phyloP scores from a whole-genome alignment of 2,888 invertebrate species.

The Andrena haemorrhoa region DNA sequence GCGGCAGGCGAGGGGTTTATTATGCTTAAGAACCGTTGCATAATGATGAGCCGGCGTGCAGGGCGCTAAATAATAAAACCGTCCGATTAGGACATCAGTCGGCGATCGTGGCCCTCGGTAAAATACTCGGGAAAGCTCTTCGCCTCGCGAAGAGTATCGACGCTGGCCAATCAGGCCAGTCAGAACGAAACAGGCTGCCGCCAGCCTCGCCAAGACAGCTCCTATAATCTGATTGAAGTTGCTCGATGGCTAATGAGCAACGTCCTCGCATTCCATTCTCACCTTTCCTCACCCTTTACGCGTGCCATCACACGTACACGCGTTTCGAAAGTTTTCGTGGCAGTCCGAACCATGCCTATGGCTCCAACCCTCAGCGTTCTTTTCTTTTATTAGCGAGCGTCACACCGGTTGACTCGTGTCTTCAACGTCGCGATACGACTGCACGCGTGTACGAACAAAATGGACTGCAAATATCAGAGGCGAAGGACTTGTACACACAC shows the following conservation, averaged over 20 bases:
- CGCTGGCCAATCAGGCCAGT: slow-evolving; percentile 51
- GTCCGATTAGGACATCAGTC: slow-evolving; percentile 42
- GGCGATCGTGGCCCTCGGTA: slow-evolving; percentile 51
- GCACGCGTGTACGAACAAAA: slow-evolving; percentile 58
- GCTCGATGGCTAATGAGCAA: slow-evolving; percentile 78
- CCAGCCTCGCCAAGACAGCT: slow-evolving; percentile 65
- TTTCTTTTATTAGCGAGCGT: slow-evolving; percentile 31
- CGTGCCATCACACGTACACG: slow-evolving; percentile 69
- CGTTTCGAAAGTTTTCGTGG: slow-evolving; percentile 57
- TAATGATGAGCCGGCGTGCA: slow-evolving; percentile 48
- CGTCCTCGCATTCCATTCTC: slow-evolving; percentile 78
- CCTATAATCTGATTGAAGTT: slow-evolving; percentile 79
- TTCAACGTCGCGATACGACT: slow-evolving; percentile 42
- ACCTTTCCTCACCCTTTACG: slow-evolving; percentile 69
- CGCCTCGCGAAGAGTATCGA: slow-evolving; percentile 55
- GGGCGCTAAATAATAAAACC: slow-evolving; percentile 72
- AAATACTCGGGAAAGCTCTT: slow-evolving; percentile 58
- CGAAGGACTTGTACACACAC: slow-evolving; percentile 15
- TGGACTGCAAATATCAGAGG: slow-evolving; percentile 34
- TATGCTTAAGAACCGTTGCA: slow-evolving; percentile 38
- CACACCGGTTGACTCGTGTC: slow-evolving; percentile 46
- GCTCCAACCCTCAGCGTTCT: background rate
- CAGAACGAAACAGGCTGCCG: slow-evolving; percentile 61
- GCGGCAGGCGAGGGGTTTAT: slow-evolving; percentile 11
- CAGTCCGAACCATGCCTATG: background rate